Conservation (phyloP, 2,888 invertebrate genomes). For the Habroteleia sp. region DNA sequence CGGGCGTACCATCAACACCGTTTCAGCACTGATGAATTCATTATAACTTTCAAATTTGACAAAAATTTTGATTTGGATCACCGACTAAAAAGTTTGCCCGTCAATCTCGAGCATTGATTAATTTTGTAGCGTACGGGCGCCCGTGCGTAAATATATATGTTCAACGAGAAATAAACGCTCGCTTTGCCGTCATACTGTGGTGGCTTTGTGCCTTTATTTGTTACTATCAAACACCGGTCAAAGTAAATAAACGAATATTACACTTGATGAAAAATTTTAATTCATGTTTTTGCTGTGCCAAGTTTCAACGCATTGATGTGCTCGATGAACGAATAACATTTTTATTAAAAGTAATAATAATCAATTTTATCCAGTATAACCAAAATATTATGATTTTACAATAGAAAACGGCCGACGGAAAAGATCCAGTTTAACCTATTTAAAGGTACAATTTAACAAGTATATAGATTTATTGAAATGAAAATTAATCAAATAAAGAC, state of each 20-base stretch:
- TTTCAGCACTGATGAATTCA: background rate
- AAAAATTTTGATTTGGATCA: background rate
- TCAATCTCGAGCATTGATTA: slow-evolving; percentile 18
- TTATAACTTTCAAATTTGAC: slow-evolving; percentile 2
- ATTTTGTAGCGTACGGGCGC: slow-evolving; percentile 20
- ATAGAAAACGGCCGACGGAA: too few species aligned
- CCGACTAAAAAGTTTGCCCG: background rate
- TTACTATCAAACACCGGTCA: slow-evolving; percentile 11
- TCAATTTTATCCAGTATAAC: background rate
- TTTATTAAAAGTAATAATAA: slow-evolving; percentile 32
- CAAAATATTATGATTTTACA: too few species aligned
- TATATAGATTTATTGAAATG: too few species aligned
- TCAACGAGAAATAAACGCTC: slow-evolving; percentile 17
- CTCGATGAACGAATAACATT: background rate
- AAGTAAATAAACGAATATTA: slow-evolving; percentile 42
- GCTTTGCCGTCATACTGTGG: slow-evolving; percentile 6
- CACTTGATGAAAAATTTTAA: slow-evolving; percentile 30
- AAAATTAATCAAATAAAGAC: too few species aligned
- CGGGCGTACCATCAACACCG: slow-evolving; percentile 32
- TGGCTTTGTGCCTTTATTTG: slow-evolving; percentile 43
- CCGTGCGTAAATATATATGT: slow-evolving; percentile 23
- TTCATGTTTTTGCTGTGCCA: slow-evolving; percentile 14
- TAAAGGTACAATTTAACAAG: too few species aligned
- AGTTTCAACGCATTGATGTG: background rate
- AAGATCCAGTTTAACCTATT: too few species aligned